Base-by-base conservation (phyloP, 2,113 vertebrate genomes). In the Rhineura floridana region DNA sequence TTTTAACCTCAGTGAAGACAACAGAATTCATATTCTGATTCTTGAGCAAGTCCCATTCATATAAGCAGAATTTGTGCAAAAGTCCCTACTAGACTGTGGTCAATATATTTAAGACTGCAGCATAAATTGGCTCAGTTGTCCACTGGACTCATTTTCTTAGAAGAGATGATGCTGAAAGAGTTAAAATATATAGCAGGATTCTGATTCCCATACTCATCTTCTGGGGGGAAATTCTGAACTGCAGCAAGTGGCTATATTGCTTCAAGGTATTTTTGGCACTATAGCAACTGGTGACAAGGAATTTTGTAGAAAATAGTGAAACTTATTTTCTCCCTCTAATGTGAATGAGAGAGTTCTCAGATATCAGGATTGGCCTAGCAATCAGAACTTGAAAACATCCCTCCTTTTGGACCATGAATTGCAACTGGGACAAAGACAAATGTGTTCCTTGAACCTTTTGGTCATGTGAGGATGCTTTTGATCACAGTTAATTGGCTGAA, bases 251-350 rank as follows among this genome's bases (percentile, higher is more conserved):
- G 2, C 36, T 75, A 10, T 62, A 48, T 88, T 67, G 90, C 69
- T 50, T 55, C 67, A 46, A 77, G 48, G 12, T 0, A 0, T 52
- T 11, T 75, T 83, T 92, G 82, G 10, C 67, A 84, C 52, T 0
- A 69, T 59, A 77, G 82, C 69, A 62, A 86, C 36, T 81, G 62
- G 36, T 50, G 55, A 88, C n/a, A 77, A 79, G 91, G 81, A 30
- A 46, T 87, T 17, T 78, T 73, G n/a, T 10, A 42, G 52, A 2
- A 33, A 81, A 25, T 1, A 77, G 46, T 80, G 15, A 73, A 50
- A 87, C 17, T 81, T 73, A 73, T 87, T 87, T 87, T 28, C 44
- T 77, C 63, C 89, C 65, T 62, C 5, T 44, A 67, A 62, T 80
- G 70, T 82, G 52, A 17, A 10, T 80, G 2, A 13, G 17, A 33